Percentiles rank a stretch among this genome's conserved stretches.
Evolutionary conservation across 2,888 invertebrate species (phyloP).

Genomic region (Trichogramma evanescens): DNA sequence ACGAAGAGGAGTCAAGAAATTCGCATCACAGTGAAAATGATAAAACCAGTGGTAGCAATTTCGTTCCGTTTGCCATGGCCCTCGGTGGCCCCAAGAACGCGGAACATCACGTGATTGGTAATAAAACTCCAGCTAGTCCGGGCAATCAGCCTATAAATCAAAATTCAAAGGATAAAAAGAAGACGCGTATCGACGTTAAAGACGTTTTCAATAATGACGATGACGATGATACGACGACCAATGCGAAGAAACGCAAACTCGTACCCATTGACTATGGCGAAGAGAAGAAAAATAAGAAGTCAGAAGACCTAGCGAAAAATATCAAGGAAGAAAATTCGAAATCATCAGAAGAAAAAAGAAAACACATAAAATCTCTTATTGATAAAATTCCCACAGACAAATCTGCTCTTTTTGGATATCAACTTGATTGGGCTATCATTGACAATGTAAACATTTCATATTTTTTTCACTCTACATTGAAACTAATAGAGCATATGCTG

Average conservation of each 20-base stretch:
- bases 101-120: conserved; percentile 38
- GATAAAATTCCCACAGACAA: conserved; percentile 98
- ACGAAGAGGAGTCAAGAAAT: conserved; percentile 45
- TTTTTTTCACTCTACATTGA: neutral
- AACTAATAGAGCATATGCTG: neutral
- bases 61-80: conserved; percentile 46
- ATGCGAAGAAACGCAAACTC: conserved; percentile 66
- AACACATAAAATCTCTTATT: conserved; percentile 93
- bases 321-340: conserved; percentile 60
- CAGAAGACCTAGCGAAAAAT: conserved; percentile 46
- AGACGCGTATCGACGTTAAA: conserved; percentile 62
- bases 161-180: conserved; percentile 54
- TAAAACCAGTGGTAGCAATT: conserved; percentile 43
- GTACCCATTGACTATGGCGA: conserved; percentile 67
- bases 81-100: conserved; percentile 28
- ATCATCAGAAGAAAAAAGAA: conserved; percentile 88
- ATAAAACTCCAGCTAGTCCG: conserved; percentile 44
- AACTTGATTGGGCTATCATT: conserved; percentile 83
- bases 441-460: conserved; percentile 54
- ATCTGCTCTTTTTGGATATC: conserved; percentile 89
- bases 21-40: conserved; percentile 44
- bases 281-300: conserved; percentile 50
- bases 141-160: conserved; percentile 31
- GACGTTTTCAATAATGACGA: conserved; percentile 84
- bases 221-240: conserved; percentile 55